These are phyloP conservation scores for Hypotaenidia okinawae DNA, from an alignment of 2,797 vertebrate genomes.

Conservation along the genomic window DNA sequence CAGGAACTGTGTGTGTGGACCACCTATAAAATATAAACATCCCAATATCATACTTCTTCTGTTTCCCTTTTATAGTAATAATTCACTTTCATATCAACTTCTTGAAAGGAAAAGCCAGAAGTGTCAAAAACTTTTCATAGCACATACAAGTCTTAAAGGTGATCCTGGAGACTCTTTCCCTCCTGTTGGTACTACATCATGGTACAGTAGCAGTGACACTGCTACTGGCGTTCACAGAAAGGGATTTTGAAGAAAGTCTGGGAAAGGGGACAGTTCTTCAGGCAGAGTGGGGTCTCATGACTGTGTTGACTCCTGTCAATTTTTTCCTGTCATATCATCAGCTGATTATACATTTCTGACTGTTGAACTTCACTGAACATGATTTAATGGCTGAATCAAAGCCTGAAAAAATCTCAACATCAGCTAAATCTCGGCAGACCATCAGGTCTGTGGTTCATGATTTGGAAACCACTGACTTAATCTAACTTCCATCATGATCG, in stretches of 20 bases:
- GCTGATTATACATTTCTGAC: background rate
- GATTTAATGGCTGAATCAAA: background rate
- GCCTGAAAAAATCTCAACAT: background rate
- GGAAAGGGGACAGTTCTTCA: background rate
- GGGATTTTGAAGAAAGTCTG: background rate
- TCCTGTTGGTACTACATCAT: background rate
- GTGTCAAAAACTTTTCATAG: background rate
- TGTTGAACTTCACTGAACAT: background rate
- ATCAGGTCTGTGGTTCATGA: background rate
- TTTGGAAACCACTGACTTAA: background rate
- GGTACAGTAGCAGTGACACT: background rate
- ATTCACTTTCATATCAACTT: background rate
- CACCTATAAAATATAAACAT: conserved; percentile 37
- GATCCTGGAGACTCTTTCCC: background rate
- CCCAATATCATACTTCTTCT: background rate
- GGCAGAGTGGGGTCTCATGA: background rate
- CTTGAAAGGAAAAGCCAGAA: conserved; percentile 3
- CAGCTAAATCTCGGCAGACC: background rate
- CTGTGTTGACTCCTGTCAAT: background rate
- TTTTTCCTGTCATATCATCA: background rate
- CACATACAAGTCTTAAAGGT: background rate
- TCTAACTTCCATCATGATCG: accelerated
- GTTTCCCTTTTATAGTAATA: background rate
- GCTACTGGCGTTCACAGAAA: background rate
- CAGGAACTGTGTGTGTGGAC: background rate